Base-by-base conservation (phyloP, 1,140 invertebrate species). In the Diabrotica virgifera region DNA sequence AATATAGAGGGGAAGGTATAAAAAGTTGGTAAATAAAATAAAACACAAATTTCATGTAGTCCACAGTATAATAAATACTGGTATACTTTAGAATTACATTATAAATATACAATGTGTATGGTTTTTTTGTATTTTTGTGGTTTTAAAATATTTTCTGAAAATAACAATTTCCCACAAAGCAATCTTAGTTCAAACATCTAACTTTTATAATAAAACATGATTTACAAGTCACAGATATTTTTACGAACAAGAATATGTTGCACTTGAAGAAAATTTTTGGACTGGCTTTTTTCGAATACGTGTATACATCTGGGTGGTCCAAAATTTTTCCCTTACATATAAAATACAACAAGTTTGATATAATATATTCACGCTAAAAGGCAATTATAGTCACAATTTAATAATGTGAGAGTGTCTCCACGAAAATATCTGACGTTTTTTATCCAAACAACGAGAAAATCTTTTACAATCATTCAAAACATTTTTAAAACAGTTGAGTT, bases 131-230 rank as follows among this genome's bases (percentile, higher is more conserved):
- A 74, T 74, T 74, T 78, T 78, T 77, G 72, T 74, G 74, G 68
- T 77, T 78, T 78, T 77, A 79, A 79, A 77, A 79, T 78, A 77
- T 78, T 79, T 78, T 78, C 77, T 79, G 76, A 79, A 79, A 79
- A 79, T 79, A 79, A 79, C 78, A 79, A 79, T 79, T 79, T 78
- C 78, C 78, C 78, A 79, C 78, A 79, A 79, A 79, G 78, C 78
- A 77, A 75, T 24, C 24, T 24, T 76, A 75, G 76, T 76, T 79
- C 78, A 79, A 79, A 79, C 78, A 78, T 78, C 76, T 76, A 78
- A 77, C 75, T 76, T 72, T 46, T 67, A 67, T 70, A 76, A 75
- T 77, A 77, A 76, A 75, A 76, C 71, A 71, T 75, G 66, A 74
- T 76, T 73, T 73, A 74, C 68, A 74, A 73, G 70, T 76, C 72